Percentiles rank a stretch among this genome's conserved stretches.
These are phyloP conservation scores for Pachymerium ferrugineum DNA, from an alignment of 2,888 invertebrate genomes.

Conservation along the genomic window DNA sequence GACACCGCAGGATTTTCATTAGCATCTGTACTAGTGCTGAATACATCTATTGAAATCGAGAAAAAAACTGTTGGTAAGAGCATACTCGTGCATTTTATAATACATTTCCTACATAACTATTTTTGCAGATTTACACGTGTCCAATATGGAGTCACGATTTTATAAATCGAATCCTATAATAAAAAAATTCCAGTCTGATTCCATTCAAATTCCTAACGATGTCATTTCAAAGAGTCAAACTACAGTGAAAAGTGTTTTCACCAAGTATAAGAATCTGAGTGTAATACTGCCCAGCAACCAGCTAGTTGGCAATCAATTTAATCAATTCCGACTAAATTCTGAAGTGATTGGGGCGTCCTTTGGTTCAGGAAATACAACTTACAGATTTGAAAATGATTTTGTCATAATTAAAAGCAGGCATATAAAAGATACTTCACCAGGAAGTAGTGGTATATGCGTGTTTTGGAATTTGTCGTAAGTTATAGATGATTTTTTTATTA, in stretches of 20 bases:
- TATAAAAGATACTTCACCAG: background rate
- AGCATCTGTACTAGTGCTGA: background rate
- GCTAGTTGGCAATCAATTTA: background rate
- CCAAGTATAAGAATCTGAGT: background rate
- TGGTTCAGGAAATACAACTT: background rate
- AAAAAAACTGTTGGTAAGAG: constrained; percentile 19
- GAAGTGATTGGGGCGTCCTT: background rate
- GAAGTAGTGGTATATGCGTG: background rate
- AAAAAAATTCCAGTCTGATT: background rate
- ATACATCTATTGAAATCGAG: background rate
- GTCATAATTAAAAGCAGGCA: background rate
- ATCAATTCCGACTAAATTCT: background rate
- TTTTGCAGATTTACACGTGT: background rate
- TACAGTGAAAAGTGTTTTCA: background rate
- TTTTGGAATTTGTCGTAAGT: background rate
- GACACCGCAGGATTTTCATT: constrained; percentile 11
- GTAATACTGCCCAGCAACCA: background rate
- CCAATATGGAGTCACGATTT: background rate
- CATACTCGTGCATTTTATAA: too few species aligned
- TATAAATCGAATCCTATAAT: background rate
- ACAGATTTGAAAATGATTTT: background rate
- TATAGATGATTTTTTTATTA: background rate
- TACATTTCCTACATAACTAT: too few species aligned
- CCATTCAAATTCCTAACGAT: background rate
- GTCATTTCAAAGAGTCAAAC: background rate